Conservation (phyloP, 1,140 invertebrate species). For the Leptinotarsa lineolata region DNA sequence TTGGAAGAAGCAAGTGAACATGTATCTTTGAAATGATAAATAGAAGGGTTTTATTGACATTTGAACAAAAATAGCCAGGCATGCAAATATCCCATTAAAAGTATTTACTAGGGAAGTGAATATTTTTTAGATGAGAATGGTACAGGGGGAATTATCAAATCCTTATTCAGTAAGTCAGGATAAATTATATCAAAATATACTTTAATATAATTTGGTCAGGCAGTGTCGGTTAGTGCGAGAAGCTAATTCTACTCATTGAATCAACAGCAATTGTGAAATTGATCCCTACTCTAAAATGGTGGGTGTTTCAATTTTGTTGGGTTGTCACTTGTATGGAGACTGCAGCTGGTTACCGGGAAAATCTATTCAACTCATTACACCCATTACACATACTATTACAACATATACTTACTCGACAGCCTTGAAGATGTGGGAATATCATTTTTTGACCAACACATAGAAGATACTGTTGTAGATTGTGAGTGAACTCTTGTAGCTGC, state of each 20-base stretch:
- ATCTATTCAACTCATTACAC: neutral
- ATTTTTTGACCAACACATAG: slow-evolving; percentile 37
- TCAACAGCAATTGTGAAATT: neutral
- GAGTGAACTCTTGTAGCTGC: slow-evolving; percentile 29
- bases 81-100: no score
- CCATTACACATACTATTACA: neutral
- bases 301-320: slow-evolving; percentile 13
- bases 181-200: neutral
- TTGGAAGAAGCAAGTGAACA: no score
- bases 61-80: no score
- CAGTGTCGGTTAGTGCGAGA: no score
- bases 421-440: slow-evolving; percentile 39
- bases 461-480: slow-evolving; percentile 39
- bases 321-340: neutral
- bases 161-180: no score
- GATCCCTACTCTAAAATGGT: neutral
- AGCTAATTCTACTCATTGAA: no score
- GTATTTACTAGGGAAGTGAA: no score
- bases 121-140: no score
- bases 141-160: no score
- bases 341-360: neutral
- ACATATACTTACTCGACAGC: slow-evolving; percentile 21
- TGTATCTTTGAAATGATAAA: no score
- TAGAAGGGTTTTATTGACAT: no score
- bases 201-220: neutral